These are phyloP conservation scores for Caretta caretta DNA, from an alignment of 2,113 vertebrate genomes.

Conservation along the genomic window DNA sequence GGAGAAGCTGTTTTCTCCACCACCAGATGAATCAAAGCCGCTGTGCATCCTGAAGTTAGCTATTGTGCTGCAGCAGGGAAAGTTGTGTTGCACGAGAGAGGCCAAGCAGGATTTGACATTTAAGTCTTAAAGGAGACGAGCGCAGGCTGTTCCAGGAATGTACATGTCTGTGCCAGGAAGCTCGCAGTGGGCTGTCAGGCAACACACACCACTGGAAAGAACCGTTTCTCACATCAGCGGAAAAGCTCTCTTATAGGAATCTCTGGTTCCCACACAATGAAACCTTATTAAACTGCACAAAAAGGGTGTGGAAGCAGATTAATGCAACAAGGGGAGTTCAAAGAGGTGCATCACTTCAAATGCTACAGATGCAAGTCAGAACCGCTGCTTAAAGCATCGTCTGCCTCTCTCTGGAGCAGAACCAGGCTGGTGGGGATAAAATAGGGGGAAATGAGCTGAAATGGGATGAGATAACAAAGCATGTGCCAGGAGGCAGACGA, in stretches of 20 bases:
- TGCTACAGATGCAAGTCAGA: background rate
- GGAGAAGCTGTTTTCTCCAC: background rate
- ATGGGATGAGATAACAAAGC: background rate
- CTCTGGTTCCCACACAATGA: background rate
- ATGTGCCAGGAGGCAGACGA: background rate
- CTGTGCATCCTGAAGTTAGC: accelerated
- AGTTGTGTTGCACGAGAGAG: background rate
- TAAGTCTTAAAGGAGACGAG: background rate
- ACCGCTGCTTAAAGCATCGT: accelerated
- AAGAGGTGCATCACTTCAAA: background rate
- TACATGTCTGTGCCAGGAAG: background rate
- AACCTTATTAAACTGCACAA: background rate
- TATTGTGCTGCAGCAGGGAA: accelerated
- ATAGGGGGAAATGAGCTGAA: background rate
- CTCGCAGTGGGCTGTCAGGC: background rate
- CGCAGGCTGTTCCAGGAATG: background rate
- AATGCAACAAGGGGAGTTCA: accelerated
- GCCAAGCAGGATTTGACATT: background rate
- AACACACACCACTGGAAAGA: accelerated
- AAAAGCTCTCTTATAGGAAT: too few relatives aligned
- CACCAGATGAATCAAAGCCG: background rate
- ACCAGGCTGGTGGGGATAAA: background rate
- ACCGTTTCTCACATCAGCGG: background rate
- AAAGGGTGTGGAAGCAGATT: background rate
- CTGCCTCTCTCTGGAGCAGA: background rate